phyloP scores from a whole-genome alignment of 2,797 vertebrate species.

The Sebastes hubbsi region DNA sequence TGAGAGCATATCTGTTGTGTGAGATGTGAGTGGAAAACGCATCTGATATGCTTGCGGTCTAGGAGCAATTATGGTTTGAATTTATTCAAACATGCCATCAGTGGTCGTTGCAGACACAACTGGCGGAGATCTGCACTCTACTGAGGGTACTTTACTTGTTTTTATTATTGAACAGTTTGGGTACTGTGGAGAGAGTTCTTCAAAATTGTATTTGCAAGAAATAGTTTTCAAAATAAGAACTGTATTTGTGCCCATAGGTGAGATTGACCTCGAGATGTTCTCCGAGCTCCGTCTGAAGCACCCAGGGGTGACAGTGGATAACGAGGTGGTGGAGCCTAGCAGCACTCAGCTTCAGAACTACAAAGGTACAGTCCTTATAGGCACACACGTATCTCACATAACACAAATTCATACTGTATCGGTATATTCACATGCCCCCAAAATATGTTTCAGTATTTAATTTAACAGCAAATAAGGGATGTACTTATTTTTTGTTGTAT shows the following conservation, averaged over 20 bases:
- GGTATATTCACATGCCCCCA: neutral
- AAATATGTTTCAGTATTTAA: slow-evolving; percentile 1
- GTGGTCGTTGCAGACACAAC: neutral
- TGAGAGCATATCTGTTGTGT: neutral
- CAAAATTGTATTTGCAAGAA: neutral
- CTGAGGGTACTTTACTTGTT: neutral
- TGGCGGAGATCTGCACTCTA: neutral
- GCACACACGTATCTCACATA: neutral
- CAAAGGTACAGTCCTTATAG: slow-evolving; percentile 81
- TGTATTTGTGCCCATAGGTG: slow-evolving; percentile 78
- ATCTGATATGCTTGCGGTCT: neutral
- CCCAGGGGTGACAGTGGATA: slow-evolving; percentile 84
- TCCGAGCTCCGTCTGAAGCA: slow-evolving; percentile 84
- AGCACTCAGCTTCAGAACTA: slow-evolving; percentile 88
- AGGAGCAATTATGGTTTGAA: neutral
- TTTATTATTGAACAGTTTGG: neutral
- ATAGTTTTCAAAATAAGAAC: slow-evolving; percentile 9
- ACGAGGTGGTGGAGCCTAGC: slow-evolving; percentile 91
- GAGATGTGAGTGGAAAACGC: neutral
- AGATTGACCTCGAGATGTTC: slow-evolving; percentile 92
- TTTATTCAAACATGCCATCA: neutral
- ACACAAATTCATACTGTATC: neutral
- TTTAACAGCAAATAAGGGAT: neutral
- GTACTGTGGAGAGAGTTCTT: neutral
- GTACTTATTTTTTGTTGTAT: neutral